phyloP scores from a whole-genome alignment of 2,888 invertebrate genomes.

The Acleris sparsana region DNA sequence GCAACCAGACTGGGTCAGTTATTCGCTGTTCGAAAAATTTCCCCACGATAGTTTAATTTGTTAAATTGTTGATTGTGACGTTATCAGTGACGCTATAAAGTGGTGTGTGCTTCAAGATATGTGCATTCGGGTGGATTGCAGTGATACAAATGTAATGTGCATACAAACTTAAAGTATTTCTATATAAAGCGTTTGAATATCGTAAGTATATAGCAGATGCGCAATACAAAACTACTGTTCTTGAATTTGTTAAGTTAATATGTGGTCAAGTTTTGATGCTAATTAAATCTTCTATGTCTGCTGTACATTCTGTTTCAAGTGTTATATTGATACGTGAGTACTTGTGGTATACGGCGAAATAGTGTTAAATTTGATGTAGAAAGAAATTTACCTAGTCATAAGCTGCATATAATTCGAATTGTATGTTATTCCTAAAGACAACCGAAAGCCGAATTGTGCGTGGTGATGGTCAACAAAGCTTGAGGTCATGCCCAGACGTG shows the following conservation, averaged over 20 bases:
- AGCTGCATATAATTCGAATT: conserved; percentile 69
- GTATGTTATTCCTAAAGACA: conserved; percentile 68
- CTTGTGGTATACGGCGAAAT: conserved; percentile 47
- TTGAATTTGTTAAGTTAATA: conserved; percentile 23
- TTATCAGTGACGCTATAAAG: conserved; percentile 62
- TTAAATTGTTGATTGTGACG: conserved; percentile 73
- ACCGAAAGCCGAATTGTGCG: conserved; percentile 59
- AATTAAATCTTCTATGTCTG: conserved; percentile 18
- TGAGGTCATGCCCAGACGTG: conserved; percentile 39
- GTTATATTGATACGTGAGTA: conserved; percentile 43
- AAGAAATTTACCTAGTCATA: conserved; percentile 81
- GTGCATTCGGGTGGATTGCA: conserved; percentile 43
- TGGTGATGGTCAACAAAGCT: conserved; percentile 69
- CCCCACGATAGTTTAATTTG: conserved; percentile 67
- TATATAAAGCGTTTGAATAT: conserved; percentile 13
- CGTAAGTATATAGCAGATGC: conserved; percentile 21
- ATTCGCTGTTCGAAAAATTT: conserved; percentile 84
- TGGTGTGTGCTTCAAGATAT: conserved; percentile 61
- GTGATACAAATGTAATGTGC: conserved; percentile 36
- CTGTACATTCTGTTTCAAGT: conserved; percentile 25
- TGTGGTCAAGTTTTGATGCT: conserved; percentile 24
- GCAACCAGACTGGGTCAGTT: conserved; percentile 81
- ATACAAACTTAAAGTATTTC: conserved; percentile 28
- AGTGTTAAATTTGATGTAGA: conserved; percentile 67
- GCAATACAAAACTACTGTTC: conserved; percentile 11